Base-by-base conservation (phyloP, 2,797 vertebrate genomes). In the Dromococcyx pavoninus region DNA sequence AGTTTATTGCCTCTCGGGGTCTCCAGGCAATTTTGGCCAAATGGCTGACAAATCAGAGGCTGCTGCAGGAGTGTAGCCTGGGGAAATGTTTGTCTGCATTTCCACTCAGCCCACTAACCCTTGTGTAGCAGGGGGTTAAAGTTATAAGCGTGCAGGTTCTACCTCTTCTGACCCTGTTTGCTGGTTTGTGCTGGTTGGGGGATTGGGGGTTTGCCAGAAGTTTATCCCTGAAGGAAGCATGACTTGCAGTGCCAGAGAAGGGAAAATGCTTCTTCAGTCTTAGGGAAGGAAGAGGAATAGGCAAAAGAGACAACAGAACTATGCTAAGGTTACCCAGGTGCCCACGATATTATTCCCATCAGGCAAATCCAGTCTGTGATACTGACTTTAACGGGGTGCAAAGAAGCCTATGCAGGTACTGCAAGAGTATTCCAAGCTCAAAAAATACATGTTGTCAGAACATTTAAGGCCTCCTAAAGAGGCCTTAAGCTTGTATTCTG, bases 11-110 rank as follows among this genome's bases (percentile, higher is more conserved):
- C 71, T 85, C 76, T 57, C 4, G 9, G 71, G 71, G 32, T 85
- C 60, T 88, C 44, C 2, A 5, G 64, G 83, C 80, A 85, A 56
- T 93, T 93, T 87, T 53, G 48, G 56, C 0, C 3, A 88, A 88
- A 88, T 14, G 48, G 91, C 90, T 95, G 91, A 89, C 80, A 73
- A 87, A 86, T 78, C 62, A 90, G 67, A 79, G 64, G 67, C 0
- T 13, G 51, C 51, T 93, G 70, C 70, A 69, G 58, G 51, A 88
- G 80, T 8, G 0, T 7, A 14, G 46, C n/a, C 39, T n/a, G n/a
- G 86, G 61, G 57, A 92, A 85, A 88, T 16, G 23, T 60, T 94
- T n/a, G 28, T 64, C 71, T 79, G 50, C 22, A 0, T 80, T 80
- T 91, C 64, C 81, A 74, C 57, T 76, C 69, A 91, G 44, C 19